Base-by-base conservation (phyloP, 2,888 invertebrate genomes). In the Exocentrus adspersus region DNA sequence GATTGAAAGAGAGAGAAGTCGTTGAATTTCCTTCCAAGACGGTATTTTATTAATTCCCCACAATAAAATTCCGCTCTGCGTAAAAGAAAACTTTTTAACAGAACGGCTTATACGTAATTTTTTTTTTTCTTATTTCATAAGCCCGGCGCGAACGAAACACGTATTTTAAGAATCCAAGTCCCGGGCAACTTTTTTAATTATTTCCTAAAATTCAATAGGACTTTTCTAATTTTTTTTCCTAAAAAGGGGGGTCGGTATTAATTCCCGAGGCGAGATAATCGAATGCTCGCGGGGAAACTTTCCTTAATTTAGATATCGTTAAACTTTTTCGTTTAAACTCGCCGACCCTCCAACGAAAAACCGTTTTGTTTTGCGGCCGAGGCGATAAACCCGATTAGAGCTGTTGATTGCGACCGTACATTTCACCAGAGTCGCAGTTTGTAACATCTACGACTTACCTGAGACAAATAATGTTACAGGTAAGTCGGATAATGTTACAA, bases 261-360 rank as follows among this genome's bases (percentile, higher is more conserved):
- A 64, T 65, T 65, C 61, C n/a, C 43, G 57, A 48, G 60, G 4
- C 7, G 67, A 68, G 67, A 72, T 72, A 74, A 73, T 74, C 70
- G 71, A 71, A 72, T 70, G 65, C 69, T 69, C 67, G 65, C 19
- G 7, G 19, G 2, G 60, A 73, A 75, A 74, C 70, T 75, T 76
- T 75, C 68, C 68, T n/a, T 73, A 74, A 76, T 75, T 76, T 73
- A 67, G 71, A 71, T 74, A 71, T 74, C 73, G 68, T 74, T 73
- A 73, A 73, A 75, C 73, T 74, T 75, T 75, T 75, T 72, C 73
- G 71, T 64, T 74, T 70, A 58, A 62, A 58, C 30, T 60, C 54
- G 50, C 14, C 17, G 59, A 19, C 42, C 24, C 45, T 20, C 45
- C 30, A 21, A 46, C 32, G 46, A 41, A 21, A 24, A 54, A 10